Evolutionary conservation across 64 coral and sea anemone genomes (phyloP).

Genomic region (Pocillopora damicornis): DNA sequence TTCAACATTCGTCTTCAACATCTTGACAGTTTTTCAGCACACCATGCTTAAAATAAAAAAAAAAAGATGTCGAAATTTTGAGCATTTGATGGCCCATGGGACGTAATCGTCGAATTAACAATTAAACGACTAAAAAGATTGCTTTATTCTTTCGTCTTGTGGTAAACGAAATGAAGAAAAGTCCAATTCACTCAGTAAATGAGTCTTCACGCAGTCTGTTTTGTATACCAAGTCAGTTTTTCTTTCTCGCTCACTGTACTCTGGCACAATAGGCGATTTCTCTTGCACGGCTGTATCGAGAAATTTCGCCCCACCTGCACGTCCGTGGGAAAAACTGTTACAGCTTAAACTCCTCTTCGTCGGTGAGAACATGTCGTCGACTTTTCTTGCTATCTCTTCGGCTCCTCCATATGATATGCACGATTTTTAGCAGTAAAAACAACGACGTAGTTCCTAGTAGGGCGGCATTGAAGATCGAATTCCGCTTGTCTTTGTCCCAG

Average conservation of each 20-base stretch:
- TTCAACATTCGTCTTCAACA: background rate
- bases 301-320: background rate
- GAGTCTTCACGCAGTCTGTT: background rate
- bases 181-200: background rate
- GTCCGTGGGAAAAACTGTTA: background rate
- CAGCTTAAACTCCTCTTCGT: slow-evolving; percentile 29
- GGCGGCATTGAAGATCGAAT: slow-evolving; percentile 63
- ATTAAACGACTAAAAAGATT: slow-evolving; percentile 1
- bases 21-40: background rate
- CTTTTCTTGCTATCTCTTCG: slow-evolving; percentile 15
- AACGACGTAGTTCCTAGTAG: slow-evolving; percentile 49
- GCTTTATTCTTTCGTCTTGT: background rate
- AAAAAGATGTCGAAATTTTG: background rate
- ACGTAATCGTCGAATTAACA: background rate
- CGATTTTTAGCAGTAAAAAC: slow-evolving; percentile 56
- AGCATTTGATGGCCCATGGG: background rate
- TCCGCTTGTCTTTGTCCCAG: slow-evolving; percentile 56
- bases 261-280: background rate
- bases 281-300: background rate
- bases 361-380: slow-evolving; percentile 10
- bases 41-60: background rate
- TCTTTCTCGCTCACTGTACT: background rate
- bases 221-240: slow-evolving; percentile 5
- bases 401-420: slow-evolving; percentile 56
- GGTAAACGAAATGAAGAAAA: background rate